Evolutionary conservation across 2,888 invertebrate genomes (phyloP).

Genomic region (Anagyrus pseudococci): DNA sequence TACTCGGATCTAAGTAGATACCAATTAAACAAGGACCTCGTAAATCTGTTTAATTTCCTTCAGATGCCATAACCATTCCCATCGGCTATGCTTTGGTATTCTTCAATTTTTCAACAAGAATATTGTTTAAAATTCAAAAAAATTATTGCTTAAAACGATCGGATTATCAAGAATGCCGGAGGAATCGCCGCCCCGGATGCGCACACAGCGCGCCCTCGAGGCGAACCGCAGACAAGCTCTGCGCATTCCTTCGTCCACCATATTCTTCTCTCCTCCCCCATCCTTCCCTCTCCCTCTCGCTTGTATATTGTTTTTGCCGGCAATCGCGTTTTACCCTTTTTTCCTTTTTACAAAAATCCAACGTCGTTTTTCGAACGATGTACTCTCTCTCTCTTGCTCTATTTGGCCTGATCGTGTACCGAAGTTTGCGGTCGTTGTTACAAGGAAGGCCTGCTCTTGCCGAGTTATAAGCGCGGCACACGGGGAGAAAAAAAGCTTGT

Average conservation of each 20-base stretch:
- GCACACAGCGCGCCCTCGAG: neutral
- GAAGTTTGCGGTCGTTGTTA: no score
- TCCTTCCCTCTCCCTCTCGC: neutral
- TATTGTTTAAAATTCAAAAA: no score
- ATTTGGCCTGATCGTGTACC: no score
- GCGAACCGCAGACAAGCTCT: constrained; percentile 19
- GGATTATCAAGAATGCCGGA: neutral
- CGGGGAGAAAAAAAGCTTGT: neutral
- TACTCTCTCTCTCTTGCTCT: neutral
- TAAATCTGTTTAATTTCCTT: no score
- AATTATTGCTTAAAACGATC: neutral
- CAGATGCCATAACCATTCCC: no score
- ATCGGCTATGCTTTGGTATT: no score
- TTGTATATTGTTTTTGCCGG: neutral
- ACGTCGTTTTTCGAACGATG: neutral
- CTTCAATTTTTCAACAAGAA: no score
- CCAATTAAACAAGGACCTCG: no score
- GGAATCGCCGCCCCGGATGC: neutral
- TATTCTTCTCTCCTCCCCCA: no score
- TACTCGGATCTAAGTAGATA: no score
- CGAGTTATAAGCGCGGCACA: neutral
- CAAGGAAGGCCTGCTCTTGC: no score
- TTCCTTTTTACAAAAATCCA: no score
- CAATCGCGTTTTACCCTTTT: neutral
- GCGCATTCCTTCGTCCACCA: neutral